A percentile compares a stretch with the other conserved stretches of the same genome.
Conservation (phyloP, 2,888 invertebrate genomes). For the Girardia tigrina region DNA sequence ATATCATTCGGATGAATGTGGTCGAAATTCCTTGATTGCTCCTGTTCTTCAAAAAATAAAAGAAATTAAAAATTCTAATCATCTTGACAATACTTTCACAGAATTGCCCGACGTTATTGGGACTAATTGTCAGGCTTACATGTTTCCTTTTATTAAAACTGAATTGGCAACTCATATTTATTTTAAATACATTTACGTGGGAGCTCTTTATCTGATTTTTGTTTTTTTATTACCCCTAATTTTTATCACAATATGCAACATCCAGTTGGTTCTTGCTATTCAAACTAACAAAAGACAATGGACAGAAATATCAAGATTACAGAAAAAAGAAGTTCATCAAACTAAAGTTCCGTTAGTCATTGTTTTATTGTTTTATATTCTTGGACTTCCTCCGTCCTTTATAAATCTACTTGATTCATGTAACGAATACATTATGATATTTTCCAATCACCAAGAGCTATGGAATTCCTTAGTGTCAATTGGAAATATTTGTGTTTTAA, state of each 20-base stretch:
- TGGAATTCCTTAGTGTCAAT: neutral
- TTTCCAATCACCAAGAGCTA: neutral
- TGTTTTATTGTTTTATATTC: constrained; percentile 3
- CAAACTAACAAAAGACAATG: neutral
- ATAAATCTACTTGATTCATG: neutral
- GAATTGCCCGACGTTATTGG: neutral
- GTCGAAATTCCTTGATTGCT: neutral
- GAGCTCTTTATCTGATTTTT: neutral
- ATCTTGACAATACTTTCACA: neutral
- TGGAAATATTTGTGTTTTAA: constrained; percentile 10
- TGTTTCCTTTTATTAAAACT: constrained; percentile 1
- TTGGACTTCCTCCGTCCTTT: neutral
- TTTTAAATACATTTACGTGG: constrained; percentile 4
- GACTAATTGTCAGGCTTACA: neutral
- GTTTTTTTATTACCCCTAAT: neutral
- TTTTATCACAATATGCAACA: neutral
- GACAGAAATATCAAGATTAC: neutral
- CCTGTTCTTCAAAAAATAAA: neutral
- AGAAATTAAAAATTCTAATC: neutral
- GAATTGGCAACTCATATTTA: neutral
- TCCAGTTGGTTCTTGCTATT: neutral
- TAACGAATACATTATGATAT: constrained; percentile 10
- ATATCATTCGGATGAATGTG: neutral
- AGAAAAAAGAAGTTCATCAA: constrained; percentile 14
- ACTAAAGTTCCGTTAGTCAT: neutral